These are phyloP conservation scores for Perca fluviatilis DNA, from an alignment of 2,113 vertebrate species.

Conservation along the genomic window DNA sequence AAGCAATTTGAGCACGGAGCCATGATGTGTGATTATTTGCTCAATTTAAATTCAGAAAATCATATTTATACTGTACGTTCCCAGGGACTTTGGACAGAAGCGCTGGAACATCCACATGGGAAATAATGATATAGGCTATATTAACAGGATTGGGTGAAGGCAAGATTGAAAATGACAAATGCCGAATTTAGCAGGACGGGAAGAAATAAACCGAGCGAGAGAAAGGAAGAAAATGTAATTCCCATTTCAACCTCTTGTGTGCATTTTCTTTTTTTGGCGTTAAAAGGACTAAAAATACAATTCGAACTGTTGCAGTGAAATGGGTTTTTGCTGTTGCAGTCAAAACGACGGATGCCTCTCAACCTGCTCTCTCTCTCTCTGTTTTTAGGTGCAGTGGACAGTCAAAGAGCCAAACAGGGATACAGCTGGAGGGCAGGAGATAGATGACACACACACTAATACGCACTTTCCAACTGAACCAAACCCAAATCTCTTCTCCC, in stretches of 20 bases:
- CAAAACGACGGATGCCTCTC: slow-evolving; percentile 16
- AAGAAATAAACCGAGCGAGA: background rate
- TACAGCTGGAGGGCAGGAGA: slow-evolving; percentile 22
- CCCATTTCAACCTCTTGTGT: background rate
- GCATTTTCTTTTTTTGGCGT: background rate
- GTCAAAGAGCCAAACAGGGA: slow-evolving; percentile 4
- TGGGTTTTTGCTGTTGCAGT: slow-evolving; percentile 23
- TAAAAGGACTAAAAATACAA: slow-evolving; percentile 17
- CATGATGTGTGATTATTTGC: background rate
- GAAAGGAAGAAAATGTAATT: background rate
- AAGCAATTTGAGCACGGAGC: background rate
- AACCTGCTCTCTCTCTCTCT: slow-evolving; percentile 10
- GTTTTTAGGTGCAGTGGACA: slow-evolving; percentile 9
- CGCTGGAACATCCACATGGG: background rate
- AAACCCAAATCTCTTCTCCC: slow-evolving; percentile 15
- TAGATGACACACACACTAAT: slow-evolving; percentile 4
- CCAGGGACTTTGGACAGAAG: background rate
- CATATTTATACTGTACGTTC: background rate
- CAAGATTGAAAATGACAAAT: background rate
- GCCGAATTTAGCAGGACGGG: background rate
- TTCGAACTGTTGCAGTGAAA: slow-evolving; percentile 3
- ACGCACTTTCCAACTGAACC: slow-evolving; percentile 17
- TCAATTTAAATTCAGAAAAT: background rate
- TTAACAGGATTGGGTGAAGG: background rate
- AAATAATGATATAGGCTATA: background rate